Evolutionary conservation across 37 sponge, comb jelly and placozoan genomes (phyloP).

Genomic region (Crambe crambe): DNA sequence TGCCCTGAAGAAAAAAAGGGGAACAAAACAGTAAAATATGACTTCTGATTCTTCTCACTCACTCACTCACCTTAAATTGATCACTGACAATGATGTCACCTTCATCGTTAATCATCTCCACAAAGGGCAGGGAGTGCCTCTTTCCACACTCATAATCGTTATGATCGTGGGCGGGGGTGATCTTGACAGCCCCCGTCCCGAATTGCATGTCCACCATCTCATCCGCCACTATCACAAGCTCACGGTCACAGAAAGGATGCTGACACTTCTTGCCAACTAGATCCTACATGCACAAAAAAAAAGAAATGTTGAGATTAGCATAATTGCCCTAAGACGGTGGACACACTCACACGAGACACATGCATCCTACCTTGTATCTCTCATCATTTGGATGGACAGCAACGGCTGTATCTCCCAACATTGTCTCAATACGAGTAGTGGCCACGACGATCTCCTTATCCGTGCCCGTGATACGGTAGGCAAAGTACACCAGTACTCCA

Average conservation of each 20-base stretch:
- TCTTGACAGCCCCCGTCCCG: constrained; percentile 98
- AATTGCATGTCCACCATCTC: constrained; percentile 93
- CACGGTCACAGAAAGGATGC: constrained; percentile 89
- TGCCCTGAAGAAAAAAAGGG: constrained; percentile 56
- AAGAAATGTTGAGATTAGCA: neutral
- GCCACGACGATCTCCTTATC: constrained; percentile 95
- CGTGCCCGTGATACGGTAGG: constrained; percentile 78
- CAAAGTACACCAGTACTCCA: constrained; percentile 91
- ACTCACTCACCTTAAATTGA: constrained; percentile 68
- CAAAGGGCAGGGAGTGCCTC: constrained; percentile 87
- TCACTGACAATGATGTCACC: constrained; percentile 81
- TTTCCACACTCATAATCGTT: constrained; percentile 97
- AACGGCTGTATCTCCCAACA: constrained; percentile 98
- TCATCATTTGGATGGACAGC: constrained; percentile 96
- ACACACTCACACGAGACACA: too few species aligned
- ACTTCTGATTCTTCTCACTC: too few species aligned
- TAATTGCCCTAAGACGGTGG: too few species aligned
- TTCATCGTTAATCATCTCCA: constrained; percentile 91
- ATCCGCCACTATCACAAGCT: constrained; percentile 88
- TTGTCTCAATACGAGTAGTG: constrained; percentile 98
- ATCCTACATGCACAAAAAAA: constrained; percentile 47
- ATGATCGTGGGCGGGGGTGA: constrained; percentile 98
- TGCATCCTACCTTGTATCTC: constrained; percentile 85
- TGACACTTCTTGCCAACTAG: constrained; percentile 66
- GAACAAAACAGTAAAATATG: neutral